Base-by-base conservation (phyloP, 2,888 invertebrate genomes). In the Folsomia candida region DNA sequence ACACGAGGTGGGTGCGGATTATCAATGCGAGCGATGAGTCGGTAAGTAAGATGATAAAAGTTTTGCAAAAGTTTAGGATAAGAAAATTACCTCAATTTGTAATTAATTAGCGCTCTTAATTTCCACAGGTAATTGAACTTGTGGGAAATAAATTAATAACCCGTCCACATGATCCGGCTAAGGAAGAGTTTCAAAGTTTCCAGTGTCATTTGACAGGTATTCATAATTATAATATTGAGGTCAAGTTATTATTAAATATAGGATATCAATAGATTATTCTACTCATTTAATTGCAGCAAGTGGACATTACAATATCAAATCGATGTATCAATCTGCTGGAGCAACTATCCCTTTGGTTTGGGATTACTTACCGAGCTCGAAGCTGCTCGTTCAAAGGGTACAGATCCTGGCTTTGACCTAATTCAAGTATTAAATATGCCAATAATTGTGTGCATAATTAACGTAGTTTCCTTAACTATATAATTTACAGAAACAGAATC, bases 311-410 rank as follows among this genome's bases (percentile, higher is more conserved):
- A 54, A 6, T 14, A 22, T 54, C 6, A 54, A n/a, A 20, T 54
- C 54, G 20, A 6, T 14, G 22, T 20, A 54, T 22, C 54, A 54
- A 54, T 4, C 18, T 54, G 54, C 6, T 54, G 54, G n/a, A 54
- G 22, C 18, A 18, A 37, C 14, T 4, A n/a, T n/a, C 11, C 54
- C 6, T 20, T 11, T 47, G 47, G 62, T 62, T 26, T 62, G 28
- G 28, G 62, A 62, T 27, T 62, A 29, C 62, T 27, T 62, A 62
- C 29, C 62, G 9, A 28, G 29, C 29, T 26, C 14, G 29, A 27
- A 29, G 11, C n/a, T 62, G 20, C 22, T 62, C 3, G 6, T 62
- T 28, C 62, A 62, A 27, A 62, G 20, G 14, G 62, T 62, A 62
- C 26, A 37, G 4, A n/a, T n/a, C n/a, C n/a, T n/a, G n/a, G n/a